Evolutionary conservation across 1,140 invertebrate species (phyloP), one percentile per base, ranked within the genome.

Genomic region (Magallana gigas): DNA sequence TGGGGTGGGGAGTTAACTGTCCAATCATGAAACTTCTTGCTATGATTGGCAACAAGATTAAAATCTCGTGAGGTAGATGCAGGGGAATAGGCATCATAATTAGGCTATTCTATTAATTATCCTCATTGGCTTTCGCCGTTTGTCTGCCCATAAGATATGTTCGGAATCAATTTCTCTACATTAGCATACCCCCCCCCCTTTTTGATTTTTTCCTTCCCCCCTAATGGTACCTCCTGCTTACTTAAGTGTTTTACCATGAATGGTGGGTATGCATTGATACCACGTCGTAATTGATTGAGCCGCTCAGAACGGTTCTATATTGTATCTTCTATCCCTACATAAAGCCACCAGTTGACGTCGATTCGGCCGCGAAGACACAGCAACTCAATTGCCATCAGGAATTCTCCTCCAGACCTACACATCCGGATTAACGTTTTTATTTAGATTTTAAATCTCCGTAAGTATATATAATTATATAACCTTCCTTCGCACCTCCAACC

Each of bases 181-280:
- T 76, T 9, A 12, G 8, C 36, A 48, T 48, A 48, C 2, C 36
- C 36, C 36, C 36, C 36, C 36, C 5, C 36, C 36, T 0, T 4
- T 4, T 48, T 48, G 2, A 4, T 48, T 48, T 48, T 5, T 16
- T 16, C 68, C 23, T 2, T 11, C 23, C 4, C 23, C 68, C 68
- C 68, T 76, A 0, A 12, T 11, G 23, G 68, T 9, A 23, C 68
- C 68, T 29, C 68, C 14, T 1, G 36, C 23, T 36, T 48, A 29
- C 68, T 76, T 76, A 76, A 76, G 12, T 76, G 68, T 76, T 76
- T 76, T 76, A 76, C 68, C 68, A 76, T 76, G 68, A 76, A 76
- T 36, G 68, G 68, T 76, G 68, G 68, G 68, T 11, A 23, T 76
- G 12, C 23, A 76, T 12, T 8, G 23, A 76, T 76, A 76, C 68